These are phyloP conservation scores for Danio jaintianensis DNA, from an alignment of 2,797 vertebrate genomes.

Conservation along the genomic window DNA sequence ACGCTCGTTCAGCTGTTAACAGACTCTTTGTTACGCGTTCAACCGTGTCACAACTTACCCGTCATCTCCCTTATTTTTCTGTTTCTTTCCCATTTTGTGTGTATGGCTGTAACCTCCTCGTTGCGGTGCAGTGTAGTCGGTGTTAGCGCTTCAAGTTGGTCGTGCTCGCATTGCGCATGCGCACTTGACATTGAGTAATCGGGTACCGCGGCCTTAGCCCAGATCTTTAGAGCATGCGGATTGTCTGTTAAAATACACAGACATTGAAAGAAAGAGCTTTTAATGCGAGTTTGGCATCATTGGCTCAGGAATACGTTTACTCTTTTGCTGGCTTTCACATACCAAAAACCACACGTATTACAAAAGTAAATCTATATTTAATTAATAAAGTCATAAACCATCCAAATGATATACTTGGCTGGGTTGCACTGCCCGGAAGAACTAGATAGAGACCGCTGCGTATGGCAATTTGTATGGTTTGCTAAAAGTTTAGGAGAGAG, in stretches of 20 bases:
- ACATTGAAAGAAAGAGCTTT: not conserved
- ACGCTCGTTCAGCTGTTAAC: not conserved
- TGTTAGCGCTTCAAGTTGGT: constrained; percentile 60
- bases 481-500: too few species aligned
- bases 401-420: not conserved
- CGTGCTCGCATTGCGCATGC: constrained; percentile 56
- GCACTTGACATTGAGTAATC: not conserved
- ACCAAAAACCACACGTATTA: not conserved
- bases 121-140: constrained; percentile 48
- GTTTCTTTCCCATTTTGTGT: constrained; percentile 80
- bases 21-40: not conserved
- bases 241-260: not conserved
- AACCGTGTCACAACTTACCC: constrained; percentile 66
- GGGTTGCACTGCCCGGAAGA: not conserved
- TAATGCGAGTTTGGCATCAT: not conserved
- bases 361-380: not conserved
- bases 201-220: not conserved
- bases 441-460: not conserved
- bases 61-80: constrained; percentile 81
- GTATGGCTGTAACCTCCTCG: constrained; percentile 50
- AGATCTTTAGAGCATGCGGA: constrained; percentile 1
- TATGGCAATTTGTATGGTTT: not conserved
- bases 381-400: not conserved
- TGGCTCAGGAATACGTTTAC: not conserved
- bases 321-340: not conserved